Conservation (phyloP, 2,797 vertebrate genomes). For the Bradypodion pumilum region DNA sequence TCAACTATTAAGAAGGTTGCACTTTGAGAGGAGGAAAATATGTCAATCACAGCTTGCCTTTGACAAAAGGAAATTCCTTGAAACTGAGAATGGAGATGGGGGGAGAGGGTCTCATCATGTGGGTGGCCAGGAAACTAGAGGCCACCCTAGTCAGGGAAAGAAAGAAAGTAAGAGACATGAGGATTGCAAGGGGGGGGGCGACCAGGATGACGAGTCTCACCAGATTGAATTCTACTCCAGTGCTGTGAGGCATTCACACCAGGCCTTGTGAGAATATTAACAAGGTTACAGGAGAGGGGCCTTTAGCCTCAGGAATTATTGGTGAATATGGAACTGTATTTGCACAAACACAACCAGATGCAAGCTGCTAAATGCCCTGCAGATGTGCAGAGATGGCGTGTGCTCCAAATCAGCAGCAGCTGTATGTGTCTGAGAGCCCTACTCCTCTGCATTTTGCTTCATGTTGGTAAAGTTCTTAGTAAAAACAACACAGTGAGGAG, state of each 20-base stretch:
- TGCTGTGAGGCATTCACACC: constrained; percentile 81
- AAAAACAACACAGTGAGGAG: constrained; percentile 32
- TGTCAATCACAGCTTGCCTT: constrained; percentile 84
- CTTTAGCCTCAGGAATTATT: constrained; percentile 90
- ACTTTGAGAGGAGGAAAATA: constrained; percentile 77
- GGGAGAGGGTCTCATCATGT: constrained; percentile 80
- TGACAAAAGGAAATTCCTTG: constrained; percentile 86
- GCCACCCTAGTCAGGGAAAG: constrained; percentile 76
- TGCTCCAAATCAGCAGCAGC: constrained; percentile 76
- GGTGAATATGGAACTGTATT: constrained; percentile 98
- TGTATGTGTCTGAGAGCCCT: constrained; percentile 62
- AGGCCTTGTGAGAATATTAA: constrained; percentile 86
- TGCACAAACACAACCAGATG: constrained; percentile 97
- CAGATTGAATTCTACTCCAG: constrained; percentile 81
- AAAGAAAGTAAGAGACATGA: constrained; percentile 68
- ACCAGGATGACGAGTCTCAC: constrained; percentile 53
- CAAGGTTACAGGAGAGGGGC: constrained; percentile 82
- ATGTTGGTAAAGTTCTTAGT: constrained; percentile 52
- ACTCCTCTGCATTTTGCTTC: constrained; percentile 49
- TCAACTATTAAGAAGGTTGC: constrained; percentile 74
- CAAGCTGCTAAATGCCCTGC: constrained; percentile 87
- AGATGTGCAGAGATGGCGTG: constrained; percentile 82
- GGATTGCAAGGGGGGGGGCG: not conserved
- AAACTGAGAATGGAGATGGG: constrained; percentile 79
- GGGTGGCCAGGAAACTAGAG: constrained; percentile 91